These are phyloP conservation scores for Drosophila varians DNA, from an alignment of 1,140 invertebrate genomes.

Conservation along the genomic window DNA sequence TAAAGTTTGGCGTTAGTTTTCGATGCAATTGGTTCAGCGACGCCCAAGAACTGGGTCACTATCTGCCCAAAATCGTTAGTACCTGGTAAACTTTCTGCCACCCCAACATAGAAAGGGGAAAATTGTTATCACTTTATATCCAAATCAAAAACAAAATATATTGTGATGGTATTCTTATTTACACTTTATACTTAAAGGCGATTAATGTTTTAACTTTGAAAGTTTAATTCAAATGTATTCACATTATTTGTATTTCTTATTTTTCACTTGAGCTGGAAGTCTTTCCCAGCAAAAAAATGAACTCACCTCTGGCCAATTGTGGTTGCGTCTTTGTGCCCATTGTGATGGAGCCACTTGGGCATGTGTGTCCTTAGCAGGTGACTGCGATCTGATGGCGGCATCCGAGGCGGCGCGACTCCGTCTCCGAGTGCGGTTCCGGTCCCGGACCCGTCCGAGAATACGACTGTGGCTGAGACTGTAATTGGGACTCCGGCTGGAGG, in stretches of 20 bases:
- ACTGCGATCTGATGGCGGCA: constrained; percentile 34
- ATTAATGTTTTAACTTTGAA: no score
- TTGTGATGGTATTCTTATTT: neutral
- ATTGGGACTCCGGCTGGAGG: constrained; percentile 4
- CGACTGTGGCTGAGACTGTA: constrained; percentile 26
- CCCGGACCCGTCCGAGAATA: constrained; percentile 1
- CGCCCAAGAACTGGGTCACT: constrained; percentile 65
- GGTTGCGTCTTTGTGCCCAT: constrained; percentile 79
- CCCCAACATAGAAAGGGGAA: neutral
- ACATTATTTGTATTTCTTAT: neutral
- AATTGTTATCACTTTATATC: neutral
- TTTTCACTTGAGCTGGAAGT: no score
- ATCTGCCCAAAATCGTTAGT: constrained; percentile 51
- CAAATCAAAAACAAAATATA: constrained; percentile 15
- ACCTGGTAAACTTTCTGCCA: constrained; percentile 56
- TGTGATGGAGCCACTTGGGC: constrained; percentile 45
- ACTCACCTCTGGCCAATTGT: constrained; percentile 69
- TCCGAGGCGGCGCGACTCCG: constrained; percentile 29
- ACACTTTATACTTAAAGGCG: no score
- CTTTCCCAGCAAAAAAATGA: no score
- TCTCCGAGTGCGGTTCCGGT: constrained; percentile 21
- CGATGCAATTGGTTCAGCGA: constrained; percentile 24
- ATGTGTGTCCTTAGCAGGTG: constrained; percentile 19
- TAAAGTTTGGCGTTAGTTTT: constrained; percentile 23
- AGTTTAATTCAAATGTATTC: no score